Base-by-base conservation (phyloP, 2,888 invertebrate species). In the Prionchulus punctatus region DNA sequence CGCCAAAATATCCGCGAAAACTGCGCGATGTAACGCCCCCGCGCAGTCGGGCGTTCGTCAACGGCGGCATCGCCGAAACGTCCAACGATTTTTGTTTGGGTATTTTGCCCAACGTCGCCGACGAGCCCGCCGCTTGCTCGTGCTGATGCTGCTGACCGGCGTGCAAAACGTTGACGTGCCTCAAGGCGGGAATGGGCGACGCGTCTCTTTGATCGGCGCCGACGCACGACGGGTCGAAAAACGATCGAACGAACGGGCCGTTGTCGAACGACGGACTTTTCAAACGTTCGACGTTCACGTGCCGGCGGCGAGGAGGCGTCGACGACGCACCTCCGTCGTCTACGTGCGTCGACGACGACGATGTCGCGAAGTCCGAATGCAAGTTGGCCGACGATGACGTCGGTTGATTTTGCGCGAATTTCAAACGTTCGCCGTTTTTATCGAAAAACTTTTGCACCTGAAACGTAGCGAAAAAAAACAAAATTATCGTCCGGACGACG, bases 381-480 rank as follows among this genome's bases (percentile, higher is more conserved):
- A 30, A 2, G 28, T 30, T 27, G 30, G 3, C 21, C 54, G 30
- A 53, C 27, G 50, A 15, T 21, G 23, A n/a, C 23, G 27, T 18
- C 36, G 36, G 36, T 12, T 12, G 18, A 21, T 23, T 7, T 45
- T 21, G 47, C 36, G 36, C 12, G 7, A 12, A n/a, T n/a, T n/a
- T 26, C 27, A 54, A 30, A 3, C 56, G 53, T 45, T 54, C 56
- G 25, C 43, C 42, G 31, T 51, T 50, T 2, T 45, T 25, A 2
- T 55, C 55, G 56, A 58, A 58, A 31, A 56, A 52, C 36, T 57
- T 58, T 53, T 58, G 53, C 53, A 58, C 56, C 48, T 54, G 4
- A 7, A 53, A 53, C 42, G n/a, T n/a, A n/a, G n/a, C n/a, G n/a
- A n/a, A n/a, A n/a, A n/a, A n/a, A n/a, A n/a, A n/a, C n/a, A n/a